Evolutionary conservation across 2,888 invertebrate species (phyloP).

Genomic region (Apotomis capreana): DNA sequence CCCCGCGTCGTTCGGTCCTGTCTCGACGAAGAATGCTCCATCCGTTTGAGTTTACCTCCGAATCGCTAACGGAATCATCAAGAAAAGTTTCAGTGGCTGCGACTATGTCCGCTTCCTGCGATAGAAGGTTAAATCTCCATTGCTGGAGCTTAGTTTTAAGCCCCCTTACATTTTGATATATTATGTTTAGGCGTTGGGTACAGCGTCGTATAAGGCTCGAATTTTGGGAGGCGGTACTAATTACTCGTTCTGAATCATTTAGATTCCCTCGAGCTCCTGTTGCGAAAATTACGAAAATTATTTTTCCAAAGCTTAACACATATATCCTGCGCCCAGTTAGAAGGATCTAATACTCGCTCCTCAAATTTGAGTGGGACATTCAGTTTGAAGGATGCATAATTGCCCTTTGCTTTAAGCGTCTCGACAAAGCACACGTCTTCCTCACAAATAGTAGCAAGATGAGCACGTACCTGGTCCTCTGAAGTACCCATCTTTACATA

Average conservation of each 20-base stretch:
- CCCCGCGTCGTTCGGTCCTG: neutral
- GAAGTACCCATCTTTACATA: neutral
- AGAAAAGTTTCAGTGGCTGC: neutral
- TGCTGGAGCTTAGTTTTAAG: neutral
- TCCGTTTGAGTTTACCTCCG: neutral
- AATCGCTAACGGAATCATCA: neutral
- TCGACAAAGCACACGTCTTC: conserved; percentile 1
- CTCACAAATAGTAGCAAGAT: neutral
- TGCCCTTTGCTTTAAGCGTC: neutral
- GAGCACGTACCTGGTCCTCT: neutral
- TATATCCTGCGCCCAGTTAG: neutral
- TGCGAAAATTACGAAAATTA: neutral
- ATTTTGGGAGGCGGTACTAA: no score
- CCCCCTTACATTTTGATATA: neutral
- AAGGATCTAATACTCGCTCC: neutral
- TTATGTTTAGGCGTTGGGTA: neutral
- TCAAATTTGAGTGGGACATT: neutral
- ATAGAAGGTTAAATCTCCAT: neutral
- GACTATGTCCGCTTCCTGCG: neutral
- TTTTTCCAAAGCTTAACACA: neutral
- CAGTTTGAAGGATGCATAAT: conserved; percentile 5
- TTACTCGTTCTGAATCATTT: no score
- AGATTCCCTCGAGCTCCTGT: no score
- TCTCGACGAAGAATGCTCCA: neutral
- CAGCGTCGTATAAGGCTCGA: neutral